phyloP scores from a whole-genome alignment of 2,888 invertebrate species.

The Drosophila prolongata region DNA sequence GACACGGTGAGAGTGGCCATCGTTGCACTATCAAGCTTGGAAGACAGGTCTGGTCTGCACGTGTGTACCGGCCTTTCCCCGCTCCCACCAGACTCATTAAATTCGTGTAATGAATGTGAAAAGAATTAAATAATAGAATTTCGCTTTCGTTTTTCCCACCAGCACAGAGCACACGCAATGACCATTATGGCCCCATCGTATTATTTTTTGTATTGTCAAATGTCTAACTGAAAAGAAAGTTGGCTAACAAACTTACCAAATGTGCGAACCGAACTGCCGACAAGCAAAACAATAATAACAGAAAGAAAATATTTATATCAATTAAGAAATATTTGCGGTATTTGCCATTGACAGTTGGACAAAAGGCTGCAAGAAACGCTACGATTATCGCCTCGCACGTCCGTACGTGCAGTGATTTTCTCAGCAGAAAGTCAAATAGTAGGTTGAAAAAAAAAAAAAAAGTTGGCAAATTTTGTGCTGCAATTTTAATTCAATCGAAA shows the following conservation, averaged over 20 bases:
- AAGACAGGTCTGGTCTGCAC: conserved; percentile 14
- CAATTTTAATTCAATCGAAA: conserved; percentile 72
- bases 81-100: conserved; percentile 53
- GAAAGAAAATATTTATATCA: conserved; percentile 49
- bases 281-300: conserved; percentile 33
- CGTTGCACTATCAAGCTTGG: conserved; percentile 7
- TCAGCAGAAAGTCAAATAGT: conserved; percentile 40
- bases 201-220: conserved; percentile 51
- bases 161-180: conserved; percentile 65
- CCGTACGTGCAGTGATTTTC: conserved; percentile 55
- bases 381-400: conserved; percentile 50
- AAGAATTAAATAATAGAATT: conserved; percentile 83
- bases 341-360: conserved; percentile 33
- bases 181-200: conserved; percentile 52
- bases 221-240: conserved; percentile 71
- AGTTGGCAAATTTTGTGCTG: conserved; percentile 48
- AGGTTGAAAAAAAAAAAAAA: conserved; percentile 16
- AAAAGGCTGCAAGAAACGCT: conserved; percentile 30
- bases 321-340: conserved; percentile 47
- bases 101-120: conserved; percentile 74
- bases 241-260: conserved; percentile 37
- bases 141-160: conserved; percentile 81
- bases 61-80: conserved; percentile 10
- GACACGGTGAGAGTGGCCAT: conserved; percentile 47
- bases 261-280: conserved; percentile 8